These are phyloP conservation scores for Deladenus siricidicola DNA, from an alignment of 2,888 invertebrate genomes.

Conservation along the genomic window DNA sequence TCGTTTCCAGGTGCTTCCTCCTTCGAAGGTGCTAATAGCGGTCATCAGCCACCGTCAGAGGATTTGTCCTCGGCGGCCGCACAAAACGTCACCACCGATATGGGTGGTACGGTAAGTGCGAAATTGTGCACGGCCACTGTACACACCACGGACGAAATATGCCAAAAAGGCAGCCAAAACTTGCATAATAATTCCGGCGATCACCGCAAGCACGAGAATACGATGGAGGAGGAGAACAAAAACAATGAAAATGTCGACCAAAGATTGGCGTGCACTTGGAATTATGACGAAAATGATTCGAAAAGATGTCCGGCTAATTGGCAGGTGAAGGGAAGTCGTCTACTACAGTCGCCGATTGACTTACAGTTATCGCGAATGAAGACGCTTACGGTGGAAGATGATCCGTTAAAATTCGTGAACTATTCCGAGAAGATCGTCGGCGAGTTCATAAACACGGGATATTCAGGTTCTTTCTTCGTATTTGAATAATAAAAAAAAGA, in stretches of 20 bases:
- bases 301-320: background rate
- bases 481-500: background rate
- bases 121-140: too few relatives aligned
- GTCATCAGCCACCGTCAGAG: too few relatives aligned
- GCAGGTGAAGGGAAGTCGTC: background rate
- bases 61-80: too few relatives aligned
- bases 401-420: slow-evolving; percentile 45
- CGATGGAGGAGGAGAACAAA: background rate
- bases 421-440: slow-evolving; percentile 42
- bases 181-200: background rate
- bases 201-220: background rate
- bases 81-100: too few relatives aligned
- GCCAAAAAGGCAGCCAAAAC: background rate
- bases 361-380: slow-evolving; percentile 35
- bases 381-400: slow-evolving; percentile 23
- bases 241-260: background rate
- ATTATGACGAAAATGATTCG: background rate
- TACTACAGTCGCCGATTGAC: slow-evolving; percentile 45
- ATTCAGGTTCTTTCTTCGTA: too few relatives aligned
- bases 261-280: background rate
- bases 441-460: slow-evolving; percentile 48
- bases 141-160: background rate
- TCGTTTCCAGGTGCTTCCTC: too few relatives aligned
- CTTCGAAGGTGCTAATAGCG: too few relatives aligned
- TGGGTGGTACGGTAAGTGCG: too few relatives aligned